phyloP scores from a whole-genome alignment of 2,888 invertebrate species.

The Nomada fabriciana region DNA sequence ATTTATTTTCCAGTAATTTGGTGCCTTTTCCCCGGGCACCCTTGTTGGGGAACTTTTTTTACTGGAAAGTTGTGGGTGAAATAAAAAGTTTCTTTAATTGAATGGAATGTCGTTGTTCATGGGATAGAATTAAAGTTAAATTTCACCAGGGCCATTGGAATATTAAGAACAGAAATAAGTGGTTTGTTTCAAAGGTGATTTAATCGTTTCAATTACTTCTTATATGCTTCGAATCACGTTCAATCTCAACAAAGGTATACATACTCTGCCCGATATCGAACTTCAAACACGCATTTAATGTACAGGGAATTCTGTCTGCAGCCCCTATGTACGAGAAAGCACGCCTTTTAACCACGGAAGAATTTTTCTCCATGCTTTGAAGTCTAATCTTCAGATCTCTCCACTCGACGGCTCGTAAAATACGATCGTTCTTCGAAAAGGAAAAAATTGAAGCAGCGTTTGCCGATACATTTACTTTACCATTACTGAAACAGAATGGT shows the following conservation, averaged over 20 bases:
- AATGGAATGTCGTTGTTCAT: no score
- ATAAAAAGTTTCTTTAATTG: neutral
- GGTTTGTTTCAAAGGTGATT: no score
- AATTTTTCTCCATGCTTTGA: slow-evolving; percentile 27
- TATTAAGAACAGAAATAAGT: no score
- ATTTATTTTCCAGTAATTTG: neutral
- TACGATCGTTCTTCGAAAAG: neutral
- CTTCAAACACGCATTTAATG: slow-evolving; percentile 6
- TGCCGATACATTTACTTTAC: neutral
- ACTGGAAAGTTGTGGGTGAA: neutral
- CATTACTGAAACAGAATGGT: no score
- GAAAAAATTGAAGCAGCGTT: neutral
- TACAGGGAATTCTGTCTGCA: slow-evolving; percentile 4
- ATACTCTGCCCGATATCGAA: neutral
- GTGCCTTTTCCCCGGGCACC: neutral
- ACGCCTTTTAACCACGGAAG: neutral
- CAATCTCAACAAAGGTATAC: neutral
- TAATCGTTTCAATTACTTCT: no score
- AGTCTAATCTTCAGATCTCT: slow-evolving; percentile 15
- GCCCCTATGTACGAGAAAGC: neutral
- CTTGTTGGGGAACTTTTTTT: neutral
- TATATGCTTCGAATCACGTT: neutral
- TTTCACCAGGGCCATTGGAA: neutral
- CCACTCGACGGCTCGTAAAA: neutral
- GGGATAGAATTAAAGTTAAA: no score